These are phyloP conservation scores for Corythornis cristatus DNA, from an alignment of 2,113 vertebrate species.

Conservation along the genomic window DNA sequence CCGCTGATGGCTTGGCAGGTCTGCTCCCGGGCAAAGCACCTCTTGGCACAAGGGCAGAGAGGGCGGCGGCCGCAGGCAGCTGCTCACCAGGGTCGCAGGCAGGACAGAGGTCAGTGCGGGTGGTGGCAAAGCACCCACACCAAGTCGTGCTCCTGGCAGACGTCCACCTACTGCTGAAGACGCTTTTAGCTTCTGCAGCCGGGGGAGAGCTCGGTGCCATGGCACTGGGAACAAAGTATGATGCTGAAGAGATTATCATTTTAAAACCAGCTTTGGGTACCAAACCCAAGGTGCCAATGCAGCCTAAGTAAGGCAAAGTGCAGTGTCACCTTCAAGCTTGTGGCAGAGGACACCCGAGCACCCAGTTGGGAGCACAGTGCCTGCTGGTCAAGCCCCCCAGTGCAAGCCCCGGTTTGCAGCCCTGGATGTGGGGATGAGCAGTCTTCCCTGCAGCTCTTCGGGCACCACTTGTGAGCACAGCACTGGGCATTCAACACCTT, in stretches of 20 bases:
- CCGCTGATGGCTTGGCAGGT: background rate
- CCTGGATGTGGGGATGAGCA: rapidly evolving
- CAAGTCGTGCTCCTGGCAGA: background rate
- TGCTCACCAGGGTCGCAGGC: background rate
- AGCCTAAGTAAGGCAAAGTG: background rate
- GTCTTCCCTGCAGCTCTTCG: background rate
- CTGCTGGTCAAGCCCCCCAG: background rate
- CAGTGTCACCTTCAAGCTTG: background rate
- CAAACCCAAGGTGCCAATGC: background rate
- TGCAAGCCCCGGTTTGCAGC: background rate
- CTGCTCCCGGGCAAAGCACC: background rate
- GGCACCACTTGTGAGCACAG: background rate
- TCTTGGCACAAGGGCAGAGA: background rate
- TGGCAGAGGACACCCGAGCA: background rate
- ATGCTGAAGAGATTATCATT: background rate
- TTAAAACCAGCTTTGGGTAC: background rate
- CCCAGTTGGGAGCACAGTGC: rapidly evolving
- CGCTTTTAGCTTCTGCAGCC: background rate
- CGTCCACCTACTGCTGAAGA: background rate
- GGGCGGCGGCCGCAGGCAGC: background rate
- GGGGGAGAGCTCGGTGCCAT: rapidly evolving
- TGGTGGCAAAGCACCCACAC: rapidly evolving
- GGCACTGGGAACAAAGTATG: background rate
- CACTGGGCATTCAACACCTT: rapidly evolving
- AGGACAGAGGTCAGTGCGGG: rapidly evolving